A percentile compares a stretch with the other conserved stretches of the same genome.
phyloP scores from a whole-genome alignment of 2,797 vertebrate species.

The Sarcoramphus papa region DNA sequence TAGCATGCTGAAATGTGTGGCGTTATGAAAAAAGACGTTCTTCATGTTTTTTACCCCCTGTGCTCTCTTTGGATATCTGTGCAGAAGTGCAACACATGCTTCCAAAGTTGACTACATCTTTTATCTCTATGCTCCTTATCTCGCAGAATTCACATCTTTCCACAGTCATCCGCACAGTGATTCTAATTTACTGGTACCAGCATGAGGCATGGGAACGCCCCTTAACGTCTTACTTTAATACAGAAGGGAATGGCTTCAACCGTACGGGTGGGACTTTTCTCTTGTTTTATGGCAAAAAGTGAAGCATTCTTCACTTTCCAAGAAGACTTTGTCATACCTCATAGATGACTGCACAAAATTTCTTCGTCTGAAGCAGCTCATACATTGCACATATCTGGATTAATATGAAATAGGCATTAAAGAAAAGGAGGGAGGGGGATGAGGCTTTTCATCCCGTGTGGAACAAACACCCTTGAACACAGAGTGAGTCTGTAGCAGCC shows the following conservation, averaged over 20 bases:
- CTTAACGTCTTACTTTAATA: background rate
- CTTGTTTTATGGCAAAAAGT: background rate
- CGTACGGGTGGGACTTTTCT: background rate
- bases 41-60: accelerated
- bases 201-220: background rate
- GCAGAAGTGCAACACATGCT: background rate
- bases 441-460: background rate
- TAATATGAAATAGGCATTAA: background rate
- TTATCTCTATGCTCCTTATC: background rate
- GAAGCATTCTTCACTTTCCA: background rate
- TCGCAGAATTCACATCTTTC: background rate
- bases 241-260: background rate
- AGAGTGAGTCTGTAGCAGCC: background rate
- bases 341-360: background rate
- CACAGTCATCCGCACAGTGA: background rate
- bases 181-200: background rate
- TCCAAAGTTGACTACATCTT: background rate
- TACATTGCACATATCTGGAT: background rate
- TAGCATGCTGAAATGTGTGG: background rate
- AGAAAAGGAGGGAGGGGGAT: background rate
- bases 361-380: background rate
- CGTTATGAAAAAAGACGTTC: background rate
- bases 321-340: background rate
- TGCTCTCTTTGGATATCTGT: background rate
- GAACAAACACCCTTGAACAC: background rate